Conservation (phyloP, 2,797 vertebrate species). For the Acanthurus tractus region DNA sequence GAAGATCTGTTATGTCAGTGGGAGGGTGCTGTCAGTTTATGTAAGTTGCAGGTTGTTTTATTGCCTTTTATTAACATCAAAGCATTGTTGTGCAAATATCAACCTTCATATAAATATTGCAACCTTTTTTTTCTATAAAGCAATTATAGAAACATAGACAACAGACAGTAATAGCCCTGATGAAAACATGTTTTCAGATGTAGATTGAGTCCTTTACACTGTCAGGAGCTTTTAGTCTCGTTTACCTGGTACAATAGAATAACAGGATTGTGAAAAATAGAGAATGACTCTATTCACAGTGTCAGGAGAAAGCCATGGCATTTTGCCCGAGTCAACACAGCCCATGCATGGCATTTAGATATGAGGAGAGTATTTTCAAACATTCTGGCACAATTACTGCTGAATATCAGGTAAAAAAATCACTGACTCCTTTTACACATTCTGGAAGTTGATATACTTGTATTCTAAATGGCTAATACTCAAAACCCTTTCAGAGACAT, state of each 20-base stretch:
- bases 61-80: neutral
- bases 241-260: constrained; percentile 20
- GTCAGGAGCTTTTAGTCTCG: neutral
- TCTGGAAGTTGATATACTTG: constrained; percentile 33
- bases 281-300: constrained; percentile 34
- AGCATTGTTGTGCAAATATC: neutral
- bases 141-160: neutral
- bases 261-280: constrained; percentile 27
- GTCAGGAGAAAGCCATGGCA: constrained; percentile 54
- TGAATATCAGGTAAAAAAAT: constrained; percentile 40
- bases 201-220: neutral
- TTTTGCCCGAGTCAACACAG: constrained; percentile 57
- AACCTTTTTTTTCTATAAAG: neutral
- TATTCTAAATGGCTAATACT: constrained; percentile 40
- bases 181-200: neutral
- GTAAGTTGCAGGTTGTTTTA: neutral
- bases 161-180: neutral
- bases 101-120: neutral
- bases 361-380: constrained; percentile 26
- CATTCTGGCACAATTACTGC: constrained; percentile 33
- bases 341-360: constrained; percentile 58
- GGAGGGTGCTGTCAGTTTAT: neutral
- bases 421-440: constrained; percentile 18
- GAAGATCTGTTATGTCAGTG: neutral
- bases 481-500: constrained; percentile 28